Conservation (phyloP, 1,140 invertebrate species). For the Brachionus sp. region DNA sequence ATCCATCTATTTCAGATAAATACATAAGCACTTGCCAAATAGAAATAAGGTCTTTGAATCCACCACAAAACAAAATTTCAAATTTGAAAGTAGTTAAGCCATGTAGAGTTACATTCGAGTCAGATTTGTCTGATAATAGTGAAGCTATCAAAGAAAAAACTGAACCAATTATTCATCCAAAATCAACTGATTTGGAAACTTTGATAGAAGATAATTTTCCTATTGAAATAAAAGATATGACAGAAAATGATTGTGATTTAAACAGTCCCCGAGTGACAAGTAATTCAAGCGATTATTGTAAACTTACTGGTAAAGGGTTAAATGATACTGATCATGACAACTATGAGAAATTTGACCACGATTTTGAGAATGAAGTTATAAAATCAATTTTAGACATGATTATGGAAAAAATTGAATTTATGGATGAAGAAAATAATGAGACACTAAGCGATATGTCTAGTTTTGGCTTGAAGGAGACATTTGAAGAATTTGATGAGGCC, state of each 20-base stretch:
- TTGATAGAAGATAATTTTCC: slow-evolving; percentile 20
- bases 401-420: not conserved
- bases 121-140: not conserved
- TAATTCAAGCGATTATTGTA: slow-evolving; percentile 8
- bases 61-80: not conserved
- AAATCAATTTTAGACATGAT: not conserved
- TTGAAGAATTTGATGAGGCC: not conserved
- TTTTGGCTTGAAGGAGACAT: not conserved
- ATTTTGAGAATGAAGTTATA: not conserved
- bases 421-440: not conserved
- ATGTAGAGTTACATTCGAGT: not conserved
- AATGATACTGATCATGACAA: not conserved
- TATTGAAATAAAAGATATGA: not conserved
- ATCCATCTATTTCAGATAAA: not conserved
- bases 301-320: not conserved
- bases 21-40: slow-evolving; percentile 28
- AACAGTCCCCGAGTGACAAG: not conserved
- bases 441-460: not conserved
- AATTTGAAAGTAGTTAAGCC: slow-evolving; percentile 36
- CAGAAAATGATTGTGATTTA: slow-evolving; percentile 30
- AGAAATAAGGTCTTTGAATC: not conserved
- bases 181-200: slow-evolving; percentile 25
- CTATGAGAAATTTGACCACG: not conserved
- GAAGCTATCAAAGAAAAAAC: not conserved
- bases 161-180: not conserved